phyloP scores from a whole-genome alignment of 1,140 invertebrate species.

The Gyrodactylus bullatarudis region DNA sequence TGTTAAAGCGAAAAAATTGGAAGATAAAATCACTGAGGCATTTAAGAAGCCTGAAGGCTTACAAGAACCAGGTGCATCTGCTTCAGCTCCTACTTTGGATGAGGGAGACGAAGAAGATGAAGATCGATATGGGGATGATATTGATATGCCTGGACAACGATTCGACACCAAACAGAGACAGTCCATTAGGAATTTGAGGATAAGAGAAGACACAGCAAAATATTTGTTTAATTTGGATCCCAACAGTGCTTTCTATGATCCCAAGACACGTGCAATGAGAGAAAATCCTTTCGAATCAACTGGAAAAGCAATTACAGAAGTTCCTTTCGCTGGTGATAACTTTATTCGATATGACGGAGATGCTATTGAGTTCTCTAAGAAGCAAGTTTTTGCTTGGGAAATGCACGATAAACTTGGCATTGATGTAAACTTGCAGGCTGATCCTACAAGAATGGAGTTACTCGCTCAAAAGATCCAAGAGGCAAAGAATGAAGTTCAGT shows the following conservation, averaged over 20 bases:
- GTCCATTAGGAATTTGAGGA: constrained; percentile 73
- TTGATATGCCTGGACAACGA: constrained; percentile 64
- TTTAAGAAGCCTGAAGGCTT: constrained; percentile 11
- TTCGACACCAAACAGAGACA: constrained; percentile 80
- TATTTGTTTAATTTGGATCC: constrained; percentile 81
- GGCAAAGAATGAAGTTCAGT: constrained; percentile 1
- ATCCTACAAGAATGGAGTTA: constrained; percentile 77
- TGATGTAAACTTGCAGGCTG: constrained; percentile 72
- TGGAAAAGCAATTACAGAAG: constrained; percentile 9
- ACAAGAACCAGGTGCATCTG: constrained; percentile 11
- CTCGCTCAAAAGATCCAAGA: constrained; percentile 34
- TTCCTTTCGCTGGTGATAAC: constrained; percentile 45
- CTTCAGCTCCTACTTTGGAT: constrained; percentile 7
- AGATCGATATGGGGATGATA: constrained; percentile 25
- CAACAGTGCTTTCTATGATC: constrained; percentile 91
- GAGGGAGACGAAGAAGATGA: constrained; percentile 20
- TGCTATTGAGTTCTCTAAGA: constrained; percentile 48
- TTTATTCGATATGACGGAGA: constrained; percentile 70
- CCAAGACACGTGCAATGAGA: constrained; percentile 85
- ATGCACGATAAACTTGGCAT: constrained; percentile 43
- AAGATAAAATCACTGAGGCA: constrained; percentile 23
- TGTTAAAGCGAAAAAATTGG: constrained; percentile 39
- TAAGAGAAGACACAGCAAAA: constrained; percentile 90
- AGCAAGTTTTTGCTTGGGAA: constrained; percentile 91
- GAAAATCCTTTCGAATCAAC: constrained; percentile 43